These are phyloP conservation scores for Morbakka virulenta DNA, from an alignment of 30 jellyfish, hydroid and myxozoan genomes.

Conservation along the genomic window DNA sequence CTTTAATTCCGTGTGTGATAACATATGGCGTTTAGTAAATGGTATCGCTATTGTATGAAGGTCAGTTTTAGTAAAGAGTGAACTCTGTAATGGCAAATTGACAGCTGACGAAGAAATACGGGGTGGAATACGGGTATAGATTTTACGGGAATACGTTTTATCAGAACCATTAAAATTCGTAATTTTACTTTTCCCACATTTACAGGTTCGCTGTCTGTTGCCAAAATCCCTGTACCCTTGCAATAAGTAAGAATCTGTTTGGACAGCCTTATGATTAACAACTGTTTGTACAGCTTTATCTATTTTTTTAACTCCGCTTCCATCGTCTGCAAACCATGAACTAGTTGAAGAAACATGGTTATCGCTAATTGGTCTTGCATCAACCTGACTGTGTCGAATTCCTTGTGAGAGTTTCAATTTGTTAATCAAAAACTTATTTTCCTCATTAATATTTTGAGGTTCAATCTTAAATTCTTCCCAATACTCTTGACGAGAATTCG, in stretches of 20 bases:
- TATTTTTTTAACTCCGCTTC: slow-evolving; percentile 15
- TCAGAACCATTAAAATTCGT: neutral
- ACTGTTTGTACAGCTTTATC: slow-evolving; percentile 91
- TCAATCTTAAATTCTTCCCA: slow-evolving; percentile 50
- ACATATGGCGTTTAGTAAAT: slow-evolving; percentile 68
- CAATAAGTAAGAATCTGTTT: slow-evolving; percentile 59
- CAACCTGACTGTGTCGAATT: neutral
- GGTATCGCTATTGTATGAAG: slow-evolving; percentile 87
- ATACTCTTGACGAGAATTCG: neutral
- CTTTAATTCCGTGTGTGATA: slow-evolving; percentile 53
- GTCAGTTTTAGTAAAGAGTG: slow-evolving; percentile 64
- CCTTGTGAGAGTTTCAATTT: neutral
- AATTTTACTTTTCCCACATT: neutral
- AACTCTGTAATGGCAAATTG: slow-evolving; percentile 65
- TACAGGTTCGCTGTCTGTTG: neutral
- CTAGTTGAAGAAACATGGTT: slow-evolving; percentile 75
- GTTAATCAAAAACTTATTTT: neutral
- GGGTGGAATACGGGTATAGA: slow-evolving; percentile 50
- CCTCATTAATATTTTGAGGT: neutral
- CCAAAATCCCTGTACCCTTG: slow-evolving; percentile 27
- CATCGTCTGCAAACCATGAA: slow-evolving; percentile 37
- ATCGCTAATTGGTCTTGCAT: slow-evolving; percentile 50
- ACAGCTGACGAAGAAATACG: slow-evolving; percentile 22
- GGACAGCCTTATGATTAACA: slow-evolving; percentile 82
- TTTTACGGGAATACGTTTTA: neutral